phyloP scores from a whole-genome alignment of 2,797 vertebrate species.

The Esox masquinongy region DNA sequence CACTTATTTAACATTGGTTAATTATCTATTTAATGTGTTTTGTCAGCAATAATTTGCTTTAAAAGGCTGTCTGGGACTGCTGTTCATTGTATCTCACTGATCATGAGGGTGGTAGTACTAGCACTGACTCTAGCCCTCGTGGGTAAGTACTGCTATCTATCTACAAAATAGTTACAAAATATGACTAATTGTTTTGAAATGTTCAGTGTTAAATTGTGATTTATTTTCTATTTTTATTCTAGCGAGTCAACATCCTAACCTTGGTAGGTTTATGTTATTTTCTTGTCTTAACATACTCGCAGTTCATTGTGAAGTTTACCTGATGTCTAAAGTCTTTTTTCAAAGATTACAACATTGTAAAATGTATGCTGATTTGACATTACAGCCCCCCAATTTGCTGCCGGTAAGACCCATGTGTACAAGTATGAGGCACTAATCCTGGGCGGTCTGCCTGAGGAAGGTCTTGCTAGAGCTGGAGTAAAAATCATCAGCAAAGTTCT shows the following conservation, averaged over 20 bases:
- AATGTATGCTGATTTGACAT: too few species aligned
- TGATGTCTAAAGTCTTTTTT: too few species aligned
- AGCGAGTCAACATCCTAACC: constrained; percentile 60
- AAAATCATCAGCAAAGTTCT: constrained; percentile 78
- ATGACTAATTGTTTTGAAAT: background rate
- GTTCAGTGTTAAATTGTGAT: constrained; percentile 1
- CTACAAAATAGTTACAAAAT: background rate
- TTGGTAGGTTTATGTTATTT: constrained; percentile 61
- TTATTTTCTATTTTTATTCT: constrained; percentile 26
- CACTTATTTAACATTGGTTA: constrained; percentile 39
- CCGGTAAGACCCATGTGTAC: constrained; percentile 70
- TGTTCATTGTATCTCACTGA: constrained; percentile 19
- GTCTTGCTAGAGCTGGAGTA: constrained; percentile 76
- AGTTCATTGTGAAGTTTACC: too few species aligned
- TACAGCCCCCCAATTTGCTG: constrained; percentile 69
- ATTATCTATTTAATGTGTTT: constrained; percentile 47
- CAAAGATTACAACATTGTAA: too few species aligned
- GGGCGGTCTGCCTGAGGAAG: constrained; percentile 75
- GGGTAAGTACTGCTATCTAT: constrained; percentile 51
- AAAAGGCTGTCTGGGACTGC: constrained; percentile 43
- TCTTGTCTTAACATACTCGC: background rate
- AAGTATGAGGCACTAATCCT: constrained; percentile 74
- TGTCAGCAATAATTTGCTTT: constrained; percentile 38
- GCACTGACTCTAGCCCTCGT: constrained; percentile 65
- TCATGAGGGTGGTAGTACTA: constrained; percentile 69